These are phyloP conservation scores for Glaucopsyche alexis DNA, from an alignment of 2,888 invertebrate genomes.

Conservation along the genomic window DNA sequence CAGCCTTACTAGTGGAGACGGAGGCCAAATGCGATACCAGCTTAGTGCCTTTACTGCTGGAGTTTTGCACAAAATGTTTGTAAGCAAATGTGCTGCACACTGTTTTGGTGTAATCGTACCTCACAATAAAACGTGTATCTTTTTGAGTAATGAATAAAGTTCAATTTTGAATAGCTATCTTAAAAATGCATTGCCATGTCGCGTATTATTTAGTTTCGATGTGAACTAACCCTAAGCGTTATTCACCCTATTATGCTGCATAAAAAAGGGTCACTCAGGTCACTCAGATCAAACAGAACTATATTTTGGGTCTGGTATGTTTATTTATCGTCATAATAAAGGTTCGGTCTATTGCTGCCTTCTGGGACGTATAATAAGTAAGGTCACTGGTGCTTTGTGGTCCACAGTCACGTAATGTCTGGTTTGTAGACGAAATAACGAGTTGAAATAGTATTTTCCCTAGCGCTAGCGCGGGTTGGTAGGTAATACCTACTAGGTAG, in stretches of 20 bases:
- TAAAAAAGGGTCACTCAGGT: constrained; percentile 5
- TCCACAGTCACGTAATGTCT: background rate
- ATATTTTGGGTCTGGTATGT: background rate
- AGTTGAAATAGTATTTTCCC: background rate
- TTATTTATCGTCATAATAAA: background rate
- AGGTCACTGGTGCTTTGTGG: background rate
- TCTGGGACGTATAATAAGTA: background rate
- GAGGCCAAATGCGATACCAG: too few species aligned
- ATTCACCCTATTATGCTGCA: background rate
- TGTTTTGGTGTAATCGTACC: too few species aligned
- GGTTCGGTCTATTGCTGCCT: background rate
- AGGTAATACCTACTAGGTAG: too few species aligned
- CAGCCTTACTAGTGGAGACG: too few species aligned
- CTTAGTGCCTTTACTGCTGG: too few species aligned
- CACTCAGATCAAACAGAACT: background rate
- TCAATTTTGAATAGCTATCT: too few species aligned
- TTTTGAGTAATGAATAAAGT: too few species aligned
- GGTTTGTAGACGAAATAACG: background rate
- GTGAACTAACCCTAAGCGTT: background rate
- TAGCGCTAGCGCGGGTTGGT: too few species aligned
- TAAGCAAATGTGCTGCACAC: too few species aligned
- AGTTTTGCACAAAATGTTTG: too few species aligned
- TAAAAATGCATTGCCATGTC: too few species aligned
- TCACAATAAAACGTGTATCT: background rate
- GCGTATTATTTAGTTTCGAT: too few species aligned